Evolutionary conservation across 2,888 invertebrate species (phyloP).

Genomic region (Drosophila buzzatii): DNA sequence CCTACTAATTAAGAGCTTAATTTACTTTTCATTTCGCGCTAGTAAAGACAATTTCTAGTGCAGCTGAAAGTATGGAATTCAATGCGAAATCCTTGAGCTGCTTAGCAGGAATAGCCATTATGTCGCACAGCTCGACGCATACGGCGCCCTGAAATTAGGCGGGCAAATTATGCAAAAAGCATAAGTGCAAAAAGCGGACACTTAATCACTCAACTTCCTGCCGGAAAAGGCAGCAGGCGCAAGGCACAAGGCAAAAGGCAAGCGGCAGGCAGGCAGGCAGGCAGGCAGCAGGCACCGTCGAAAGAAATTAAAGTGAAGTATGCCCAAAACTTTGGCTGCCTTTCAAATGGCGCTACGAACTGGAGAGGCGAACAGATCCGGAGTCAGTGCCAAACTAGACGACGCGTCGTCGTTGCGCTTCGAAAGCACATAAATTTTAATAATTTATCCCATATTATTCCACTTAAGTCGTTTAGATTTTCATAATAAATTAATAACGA

Average conservation of each 20-base stretch:
- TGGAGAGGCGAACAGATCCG: constrained; percentile 12
- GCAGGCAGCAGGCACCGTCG: constrained; percentile 44
- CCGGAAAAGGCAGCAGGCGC: constrained; percentile 48
- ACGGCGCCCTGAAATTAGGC: constrained; percentile 56
- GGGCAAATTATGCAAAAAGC: constrained; percentile 69
- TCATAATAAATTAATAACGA: constrained; percentile 84
- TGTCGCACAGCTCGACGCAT: constrained; percentile 12
- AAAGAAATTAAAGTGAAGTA: constrained; percentile 79
- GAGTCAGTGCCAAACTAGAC: constrained; percentile 27
- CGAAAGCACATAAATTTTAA: constrained; percentile 84
- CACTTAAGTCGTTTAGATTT: constrained; percentile 85
- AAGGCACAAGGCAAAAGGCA: constrained; percentile 1
- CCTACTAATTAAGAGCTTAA: background rate
- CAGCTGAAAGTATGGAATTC: background rate
- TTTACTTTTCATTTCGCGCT: background rate
- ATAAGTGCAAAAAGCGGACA: constrained; percentile 77
- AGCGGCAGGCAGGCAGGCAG: background rate
- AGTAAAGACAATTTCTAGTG: background rate
- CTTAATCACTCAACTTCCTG: constrained; percentile 78
- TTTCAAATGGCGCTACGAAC: constrained; percentile 56
- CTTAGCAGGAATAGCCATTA: constrained; percentile 3
- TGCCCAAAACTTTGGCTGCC: constrained; percentile 72
- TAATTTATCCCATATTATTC: constrained; percentile 84
- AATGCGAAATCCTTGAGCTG: background rate
- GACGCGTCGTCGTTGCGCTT: constrained; percentile 52